Evolutionary conservation across 1,140 invertebrate species (phyloP), one percentile per base, ranked within the genome.

Genomic region (Pantala flavescens): DNA sequence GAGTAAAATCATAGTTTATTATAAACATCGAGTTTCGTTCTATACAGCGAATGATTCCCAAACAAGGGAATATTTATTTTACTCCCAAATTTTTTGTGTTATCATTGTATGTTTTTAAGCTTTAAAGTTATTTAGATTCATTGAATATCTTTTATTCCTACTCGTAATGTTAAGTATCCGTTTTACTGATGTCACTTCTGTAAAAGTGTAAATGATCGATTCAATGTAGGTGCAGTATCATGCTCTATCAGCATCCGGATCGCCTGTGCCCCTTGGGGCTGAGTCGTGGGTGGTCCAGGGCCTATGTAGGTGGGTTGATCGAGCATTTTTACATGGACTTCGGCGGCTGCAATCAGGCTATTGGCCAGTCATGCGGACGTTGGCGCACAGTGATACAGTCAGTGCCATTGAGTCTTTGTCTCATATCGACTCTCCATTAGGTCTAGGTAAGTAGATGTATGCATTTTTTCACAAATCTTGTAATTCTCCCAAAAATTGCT

Each of bases 281-380:
- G 82, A 85, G 75, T 84, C 83, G 12, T 84, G 84, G 84, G 78
- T 84, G 73, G 84, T 84, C n/a, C 75, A 76, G 23, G 63, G 72
- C 28, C 43, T 76, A 16, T 76, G 73, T n/a, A 83, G 84, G 71
- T 84, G 82, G 82, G 75, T 85, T 71, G 84, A 85, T 77, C 77
- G 82, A 75, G 83, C 83, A 43, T 74, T 85, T 9, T 79, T 84
- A 23, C 83, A 85, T 76, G 84, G 84, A 19, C 73, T 86, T 42
- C 81, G 82, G 23, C 77, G 82, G 71, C 82, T 82, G 74, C 81
- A 83, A 71, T 81, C 84, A 78, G 87, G 86, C 74, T 88, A 87
- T 79, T 88, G 86, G 86, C 84, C 83, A 23, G 83, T 85, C 43
- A 85, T 84, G 23, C 81, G 84, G 75, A 84, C 87, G 77, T 84